phyloP scores from a whole-genome alignment of 2,888 invertebrate genomes.

The Rotaria sp. region DNA sequence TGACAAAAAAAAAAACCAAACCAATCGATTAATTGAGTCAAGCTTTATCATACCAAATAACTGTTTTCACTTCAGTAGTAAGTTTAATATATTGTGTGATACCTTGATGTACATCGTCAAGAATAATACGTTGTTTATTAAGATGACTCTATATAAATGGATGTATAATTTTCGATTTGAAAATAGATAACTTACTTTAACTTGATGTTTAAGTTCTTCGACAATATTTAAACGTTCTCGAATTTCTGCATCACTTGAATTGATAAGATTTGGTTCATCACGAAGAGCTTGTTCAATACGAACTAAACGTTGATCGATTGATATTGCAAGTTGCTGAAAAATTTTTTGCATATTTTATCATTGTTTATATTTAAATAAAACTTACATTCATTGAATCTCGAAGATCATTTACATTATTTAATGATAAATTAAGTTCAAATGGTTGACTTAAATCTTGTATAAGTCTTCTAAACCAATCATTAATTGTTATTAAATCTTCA shows the following conservation, averaged over 20 bases:
- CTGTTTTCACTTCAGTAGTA: neutral
- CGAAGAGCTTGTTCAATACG: neutral
- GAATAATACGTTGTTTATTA: neutral
- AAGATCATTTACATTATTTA: neutral
- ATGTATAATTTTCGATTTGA: no score
- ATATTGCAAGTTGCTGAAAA: neutral
- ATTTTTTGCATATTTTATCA: neutral
- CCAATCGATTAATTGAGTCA: no score
- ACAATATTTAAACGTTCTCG: neutral
- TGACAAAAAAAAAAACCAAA: no score
- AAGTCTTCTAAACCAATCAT: neutral
- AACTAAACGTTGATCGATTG: neutral
- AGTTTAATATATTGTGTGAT: neutral
- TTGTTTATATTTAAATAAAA: neutral
- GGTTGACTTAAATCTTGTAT: neutral
- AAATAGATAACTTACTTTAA: neutral
- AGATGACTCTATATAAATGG: neutral
- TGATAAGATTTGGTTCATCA: neutral
- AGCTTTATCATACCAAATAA: neutral
- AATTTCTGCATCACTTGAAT: neutral
- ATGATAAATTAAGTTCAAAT: neutral
- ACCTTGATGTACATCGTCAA: conserved; percentile 3
- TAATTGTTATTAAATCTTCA: conserved; percentile 7
- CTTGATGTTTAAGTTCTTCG: neutral
- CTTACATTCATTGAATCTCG: neutral